Evolutionary conservation across 2,113 vertebrate genomes (phyloP).

Genomic region (Otolemur garnettii): DNA sequence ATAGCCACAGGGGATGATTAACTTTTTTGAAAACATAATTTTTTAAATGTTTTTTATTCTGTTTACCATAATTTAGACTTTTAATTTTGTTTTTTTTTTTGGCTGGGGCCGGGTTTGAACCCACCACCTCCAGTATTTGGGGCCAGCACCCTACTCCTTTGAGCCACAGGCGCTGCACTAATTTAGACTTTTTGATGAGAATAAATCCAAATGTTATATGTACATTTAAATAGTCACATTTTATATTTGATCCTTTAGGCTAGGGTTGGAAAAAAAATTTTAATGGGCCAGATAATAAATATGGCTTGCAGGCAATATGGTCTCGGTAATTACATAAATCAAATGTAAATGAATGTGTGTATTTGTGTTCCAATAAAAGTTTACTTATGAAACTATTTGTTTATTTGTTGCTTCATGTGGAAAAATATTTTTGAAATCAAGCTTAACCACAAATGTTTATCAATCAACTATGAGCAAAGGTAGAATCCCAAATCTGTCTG

Average conservation of each 20-base stretch:
- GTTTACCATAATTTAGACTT: neutral
- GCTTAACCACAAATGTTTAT: neutral
- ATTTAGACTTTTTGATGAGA: neutral
- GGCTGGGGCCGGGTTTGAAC: too few relatives aligned
- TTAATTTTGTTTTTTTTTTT: neutral
- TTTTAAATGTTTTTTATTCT: neutral
- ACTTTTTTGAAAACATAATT: neutral
- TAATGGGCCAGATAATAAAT: neutral
- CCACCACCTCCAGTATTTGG: too few relatives aligned
- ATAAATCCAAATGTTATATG: neutral
- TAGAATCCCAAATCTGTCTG: neutral
- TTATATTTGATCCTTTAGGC: slow-evolving; percentile 11
- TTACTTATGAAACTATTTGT: neutral
- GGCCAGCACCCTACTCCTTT: too few relatives aligned
- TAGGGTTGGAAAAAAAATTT: neutral
- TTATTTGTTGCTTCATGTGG: neutral
- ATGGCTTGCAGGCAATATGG: neutral
- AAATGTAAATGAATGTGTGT: neutral
- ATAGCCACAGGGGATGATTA: neutral
- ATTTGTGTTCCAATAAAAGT: neutral
- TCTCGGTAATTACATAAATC: neutral
- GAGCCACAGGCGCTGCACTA: neutral
- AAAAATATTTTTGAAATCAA: neutral
- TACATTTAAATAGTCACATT: neutral
- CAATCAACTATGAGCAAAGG: neutral